Evolutionary conservation across 2,888 invertebrate genomes (phyloP).

Genomic region (Ochropleura leucogaster): DNA sequence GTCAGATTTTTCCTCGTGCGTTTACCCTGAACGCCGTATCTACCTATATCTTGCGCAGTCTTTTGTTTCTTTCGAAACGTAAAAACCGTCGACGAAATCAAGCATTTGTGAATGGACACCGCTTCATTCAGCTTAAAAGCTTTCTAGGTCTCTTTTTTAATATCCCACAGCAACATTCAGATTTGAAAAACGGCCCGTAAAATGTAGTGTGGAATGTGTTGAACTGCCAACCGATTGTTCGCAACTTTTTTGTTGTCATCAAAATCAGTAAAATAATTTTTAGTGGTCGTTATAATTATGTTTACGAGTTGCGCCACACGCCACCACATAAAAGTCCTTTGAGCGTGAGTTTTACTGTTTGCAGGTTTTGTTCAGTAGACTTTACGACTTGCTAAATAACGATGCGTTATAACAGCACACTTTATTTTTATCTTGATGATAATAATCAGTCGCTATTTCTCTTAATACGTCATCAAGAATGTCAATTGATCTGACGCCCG

Average conservation of each 20-base stretch:
- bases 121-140: constrained; percentile 30
- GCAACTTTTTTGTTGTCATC: constrained; percentile 68
- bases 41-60: constrained; percentile 20
- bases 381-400: constrained; percentile 66
- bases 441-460: constrained; percentile 27
- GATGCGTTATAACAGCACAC: constrained; percentile 53
- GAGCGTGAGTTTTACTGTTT: constrained; percentile 72
- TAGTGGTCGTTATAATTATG: constrained; percentile 77
- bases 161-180: constrained; percentile 15
- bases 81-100: constrained; percentile 35
- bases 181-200: constrained; percentile 57
- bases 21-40: constrained; percentile 39
- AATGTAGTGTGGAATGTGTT: constrained; percentile 60
- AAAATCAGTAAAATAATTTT: constrained; percentile 72
- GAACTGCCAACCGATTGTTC: constrained; percentile 64
- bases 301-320: constrained; percentile 75
- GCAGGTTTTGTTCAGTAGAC: constrained; percentile 65
- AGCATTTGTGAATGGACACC: constrained; percentile 27
- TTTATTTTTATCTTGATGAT: constrained; percentile 53
- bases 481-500: constrained; percentile 9
- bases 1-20: constrained; percentile 47
- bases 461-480: constrained; percentile 3
- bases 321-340: constrained; percentile 72
- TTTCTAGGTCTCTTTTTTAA: constrained; percentile 31
- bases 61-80: constrained; percentile 35